phyloP scores from a whole-genome alignment of 1,140 invertebrate species.

The Rhopalosiphum maidis region DNA sequence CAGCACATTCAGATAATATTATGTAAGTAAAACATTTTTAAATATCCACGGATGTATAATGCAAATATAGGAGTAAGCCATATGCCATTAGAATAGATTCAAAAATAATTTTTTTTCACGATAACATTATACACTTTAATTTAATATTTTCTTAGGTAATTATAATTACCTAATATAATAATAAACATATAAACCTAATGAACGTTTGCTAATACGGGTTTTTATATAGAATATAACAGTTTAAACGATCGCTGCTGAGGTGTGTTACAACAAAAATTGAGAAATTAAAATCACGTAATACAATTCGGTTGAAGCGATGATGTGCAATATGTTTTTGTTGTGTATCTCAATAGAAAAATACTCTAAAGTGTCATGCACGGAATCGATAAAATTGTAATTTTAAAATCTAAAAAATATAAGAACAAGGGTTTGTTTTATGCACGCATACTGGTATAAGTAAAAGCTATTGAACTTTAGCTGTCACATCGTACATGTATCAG shows the following conservation, averaged over 20 bases:
- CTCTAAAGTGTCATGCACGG: neutral
- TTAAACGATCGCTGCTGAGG: no score
- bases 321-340: neutral
- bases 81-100: neutral
- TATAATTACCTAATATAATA: no score
- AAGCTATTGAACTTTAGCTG: constrained; percentile 22
- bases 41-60: neutral
- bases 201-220: neutral
- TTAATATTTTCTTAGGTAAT: no score
- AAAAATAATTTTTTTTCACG: neutral
- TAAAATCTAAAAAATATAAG: constrained; percentile 2
- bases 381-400: constrained; percentile 22
- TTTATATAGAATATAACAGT: neutral
- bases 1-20: neutral
- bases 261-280: no score
- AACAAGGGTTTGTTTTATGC: neutral
- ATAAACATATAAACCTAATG: no score
- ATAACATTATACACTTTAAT: neutral
- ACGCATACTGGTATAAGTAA: neutral
- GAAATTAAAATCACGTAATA: no score
- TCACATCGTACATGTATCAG: neutral
- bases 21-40: neutral
- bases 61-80: neutral
- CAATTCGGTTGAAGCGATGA: no score
- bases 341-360: no score